A percentile compares a stretch with the other conserved stretches of the same genome.
Conservation (phyloP, 2,797 vertebrate genomes). For the Tympanoctomys barrerae region DNA sequence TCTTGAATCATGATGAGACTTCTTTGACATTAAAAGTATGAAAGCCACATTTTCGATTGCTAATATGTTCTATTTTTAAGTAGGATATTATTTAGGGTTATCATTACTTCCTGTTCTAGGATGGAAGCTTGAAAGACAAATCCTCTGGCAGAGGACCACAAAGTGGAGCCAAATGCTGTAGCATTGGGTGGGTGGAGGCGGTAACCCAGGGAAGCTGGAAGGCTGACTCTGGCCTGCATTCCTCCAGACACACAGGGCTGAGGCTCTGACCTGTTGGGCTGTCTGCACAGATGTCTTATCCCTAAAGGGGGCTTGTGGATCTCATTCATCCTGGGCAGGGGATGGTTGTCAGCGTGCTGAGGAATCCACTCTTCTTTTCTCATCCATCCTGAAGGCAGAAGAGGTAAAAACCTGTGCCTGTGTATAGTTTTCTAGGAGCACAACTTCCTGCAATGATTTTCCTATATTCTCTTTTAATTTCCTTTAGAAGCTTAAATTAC, state of each 20-base stretch:
- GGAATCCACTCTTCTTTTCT: background rate
- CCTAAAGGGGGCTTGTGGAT: background rate
- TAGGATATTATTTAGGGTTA: background rate
- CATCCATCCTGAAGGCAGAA: background rate
- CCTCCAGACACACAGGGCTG: background rate
- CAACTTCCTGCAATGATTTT: constrained; percentile 73
- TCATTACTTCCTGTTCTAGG: background rate
- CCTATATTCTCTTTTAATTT: constrained; percentile 68
- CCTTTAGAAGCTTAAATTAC: constrained; percentile 73
- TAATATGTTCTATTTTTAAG: background rate
- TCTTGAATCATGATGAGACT: constrained; percentile 1
- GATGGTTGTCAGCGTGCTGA: background rate
- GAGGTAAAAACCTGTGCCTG: constrained; percentile 57
- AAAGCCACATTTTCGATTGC: constrained; percentile 30
- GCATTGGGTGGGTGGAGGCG: background rate
- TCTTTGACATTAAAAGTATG: background rate
- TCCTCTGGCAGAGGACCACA: background rate
- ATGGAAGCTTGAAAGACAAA: background rate
- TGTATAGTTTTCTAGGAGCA: constrained; percentile 76
- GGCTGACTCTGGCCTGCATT: background rate
- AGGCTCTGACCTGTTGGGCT: background rate
- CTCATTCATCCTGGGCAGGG: background rate
- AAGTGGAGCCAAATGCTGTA: background rate
- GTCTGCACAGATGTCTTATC: background rate
- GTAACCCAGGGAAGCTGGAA: background rate